Evolutionary conservation across 2,888 invertebrate genomes (phyloP).

Genomic region (Meloe dianella): DNA sequence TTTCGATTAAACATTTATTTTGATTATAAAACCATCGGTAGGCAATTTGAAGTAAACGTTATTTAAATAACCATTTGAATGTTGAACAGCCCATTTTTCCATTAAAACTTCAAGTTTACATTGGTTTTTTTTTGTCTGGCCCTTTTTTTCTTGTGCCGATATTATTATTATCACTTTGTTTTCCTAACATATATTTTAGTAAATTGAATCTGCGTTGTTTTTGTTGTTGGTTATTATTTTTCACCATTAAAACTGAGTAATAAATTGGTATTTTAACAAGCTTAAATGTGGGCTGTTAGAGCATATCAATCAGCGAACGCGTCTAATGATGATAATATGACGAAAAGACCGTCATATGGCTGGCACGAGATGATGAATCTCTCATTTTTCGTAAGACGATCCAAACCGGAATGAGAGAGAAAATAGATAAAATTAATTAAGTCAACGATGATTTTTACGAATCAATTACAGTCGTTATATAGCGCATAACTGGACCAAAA

Average conservation of each 20-base stretch:
- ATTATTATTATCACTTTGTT: not conserved
- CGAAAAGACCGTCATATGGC: not conserved
- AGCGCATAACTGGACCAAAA: not conserved
- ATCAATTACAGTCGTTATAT: not conserved
- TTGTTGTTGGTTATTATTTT: not conserved
- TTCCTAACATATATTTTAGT: not conserved
- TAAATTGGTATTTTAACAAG: slow-evolving; percentile 23
- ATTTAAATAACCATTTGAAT: not conserved
- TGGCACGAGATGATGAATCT: not conserved
- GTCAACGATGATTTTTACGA: not conserved
- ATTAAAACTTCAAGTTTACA: not conserved
- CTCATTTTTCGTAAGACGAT: not conserved
- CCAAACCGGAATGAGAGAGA: slow-evolving; percentile 10
- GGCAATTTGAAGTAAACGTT: not conserved
- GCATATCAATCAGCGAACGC: slow-evolving; percentile 15
- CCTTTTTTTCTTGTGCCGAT: not conserved
- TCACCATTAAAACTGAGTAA: slow-evolving; percentile 19
- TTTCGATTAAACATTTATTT: slow-evolving; percentile 4
- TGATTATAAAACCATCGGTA: not conserved
- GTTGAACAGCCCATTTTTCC: not conserved
- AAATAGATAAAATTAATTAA: slow-evolving; percentile 10
- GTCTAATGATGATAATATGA: slow-evolving; percentile 14
- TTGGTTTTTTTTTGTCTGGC: not conserved
- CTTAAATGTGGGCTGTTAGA: slow-evolving; percentile 26
- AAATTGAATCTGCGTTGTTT: not conserved